Base-by-base conservation (phyloP, 2,113 vertebrate species). In the Notothenia rossii region DNA sequence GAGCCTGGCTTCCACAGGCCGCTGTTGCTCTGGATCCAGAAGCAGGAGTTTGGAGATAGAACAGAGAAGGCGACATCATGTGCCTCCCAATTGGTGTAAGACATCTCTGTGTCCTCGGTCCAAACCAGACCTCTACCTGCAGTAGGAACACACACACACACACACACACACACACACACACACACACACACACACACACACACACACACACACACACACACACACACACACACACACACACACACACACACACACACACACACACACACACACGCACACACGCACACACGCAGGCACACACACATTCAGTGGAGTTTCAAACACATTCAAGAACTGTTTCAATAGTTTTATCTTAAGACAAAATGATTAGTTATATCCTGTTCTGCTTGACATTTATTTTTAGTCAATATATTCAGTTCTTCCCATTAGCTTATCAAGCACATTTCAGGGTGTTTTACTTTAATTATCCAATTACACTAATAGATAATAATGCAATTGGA, bases 21-120 rank as follows among this genome's bases (percentile, higher is more conserved):
- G 0, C 95, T 98, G 94, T 95, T 97, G 91, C 97, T 98, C 92
- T 98, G 96, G 86, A 99, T 97, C 98, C 97, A 99, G 94, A 98
- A 98, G 94, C 98, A 99, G 92, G 96, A 97, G 90, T 98, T 98
- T 75, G 95, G 95, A 40, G 97, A 98, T 17, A 98, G 95, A 94
- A 99, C 96, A 72, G 96, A 98, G 82, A 96, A 96, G 62, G 96
- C 96, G 0, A 95, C 93, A 43, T 97, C 96, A 0, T 96, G 97
- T 70, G 94, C 88, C 17, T 96, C 97, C 98, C 98, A 99, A 95
- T 99, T 99, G 72, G 96, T 97, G 90, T 96, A 99, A 49, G 96
- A 95, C 85, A 99, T 95, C 0, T 93, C 95, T 0, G 90, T 94
- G 88, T 95, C 96, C 93, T 97, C 97, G 1, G 95, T 95, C 98